These are phyloP conservation scores for Acronicta alni DNA, from an alignment of 2,888 invertebrate species.

Conservation along the genomic window DNA sequence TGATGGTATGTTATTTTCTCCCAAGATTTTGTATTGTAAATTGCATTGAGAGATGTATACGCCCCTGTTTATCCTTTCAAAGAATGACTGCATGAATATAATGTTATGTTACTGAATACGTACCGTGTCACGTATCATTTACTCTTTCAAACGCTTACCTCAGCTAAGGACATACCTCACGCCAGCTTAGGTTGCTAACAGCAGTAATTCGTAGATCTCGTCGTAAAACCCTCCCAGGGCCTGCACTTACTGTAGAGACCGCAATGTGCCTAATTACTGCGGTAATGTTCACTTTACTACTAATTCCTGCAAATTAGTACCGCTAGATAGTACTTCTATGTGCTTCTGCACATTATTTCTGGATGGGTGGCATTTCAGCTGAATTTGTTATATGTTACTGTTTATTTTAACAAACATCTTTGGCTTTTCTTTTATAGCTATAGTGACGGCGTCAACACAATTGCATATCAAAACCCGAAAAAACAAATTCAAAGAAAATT, in stretches of 20 bases:
- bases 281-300: constrained; percentile 40
- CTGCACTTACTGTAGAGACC: constrained; percentile 27
- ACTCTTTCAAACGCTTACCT: constrained; percentile 13
- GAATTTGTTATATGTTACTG: not conserved
- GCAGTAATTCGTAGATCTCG: constrained; percentile 28
- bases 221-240: constrained; percentile 31
- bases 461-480: too few species aligned
- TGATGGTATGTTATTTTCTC: too few species aligned
- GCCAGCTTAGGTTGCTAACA: constrained; percentile 32
- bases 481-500: too few species aligned
- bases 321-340: constrained; percentile 20
- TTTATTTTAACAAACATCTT: not conserved
- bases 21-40: too few species aligned
- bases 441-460: not conserved
- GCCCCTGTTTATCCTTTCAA: not conserved
- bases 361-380: not conserved
- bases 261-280: constrained; percentile 45
- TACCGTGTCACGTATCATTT: constrained; percentile 1
- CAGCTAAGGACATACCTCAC: constrained; percentile 23
- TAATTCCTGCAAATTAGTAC: constrained; percentile 47
- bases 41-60: too few species aligned
- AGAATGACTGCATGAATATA: not conserved
- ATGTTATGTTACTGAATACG: not conserved
- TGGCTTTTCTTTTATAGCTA: too few species aligned
- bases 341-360: constrained; percentile 3